phyloP scores from a whole-genome alignment of 2,797 vertebrate genomes.

The Lagorchestes hirsutus region DNA sequence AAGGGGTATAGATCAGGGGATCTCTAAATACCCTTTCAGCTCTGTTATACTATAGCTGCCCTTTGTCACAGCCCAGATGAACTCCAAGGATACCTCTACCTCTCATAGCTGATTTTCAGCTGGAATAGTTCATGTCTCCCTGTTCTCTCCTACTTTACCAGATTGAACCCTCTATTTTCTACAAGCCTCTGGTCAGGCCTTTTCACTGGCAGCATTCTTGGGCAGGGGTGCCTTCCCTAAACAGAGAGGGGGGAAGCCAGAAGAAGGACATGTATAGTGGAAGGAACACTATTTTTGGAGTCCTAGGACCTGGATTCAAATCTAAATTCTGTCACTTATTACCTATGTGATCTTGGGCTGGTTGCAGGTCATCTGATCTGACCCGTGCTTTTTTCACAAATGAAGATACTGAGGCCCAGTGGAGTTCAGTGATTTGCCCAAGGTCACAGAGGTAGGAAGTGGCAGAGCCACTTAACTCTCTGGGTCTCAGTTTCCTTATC shows the following conservation, averaged over 20 bases:
- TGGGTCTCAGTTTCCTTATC: neutral
- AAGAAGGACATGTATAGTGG: neutral
- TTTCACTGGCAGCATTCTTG: neutral
- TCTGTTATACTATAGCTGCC: neutral
- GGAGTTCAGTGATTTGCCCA: neutral
- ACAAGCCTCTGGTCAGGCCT: neutral
- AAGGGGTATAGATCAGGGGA: neutral
- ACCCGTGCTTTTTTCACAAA: neutral
- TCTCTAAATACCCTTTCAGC: neutral
- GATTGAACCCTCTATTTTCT: neutral
- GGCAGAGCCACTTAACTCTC: neutral
- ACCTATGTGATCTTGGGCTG: neutral
- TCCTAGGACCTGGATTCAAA: neutral
- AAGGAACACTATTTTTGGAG: neutral
- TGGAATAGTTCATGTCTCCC: neutral
- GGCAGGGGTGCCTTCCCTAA: neutral
- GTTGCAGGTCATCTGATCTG: neutral
- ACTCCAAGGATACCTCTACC: neutral
- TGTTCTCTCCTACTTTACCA: neutral
- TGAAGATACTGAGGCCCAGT: neutral
- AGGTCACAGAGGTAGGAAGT: neutral
- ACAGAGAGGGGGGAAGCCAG: neutral
- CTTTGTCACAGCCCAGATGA: neutral
- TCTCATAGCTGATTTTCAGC: neutral
- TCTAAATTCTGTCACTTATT: neutral